Evolutionary conservation across 1,140 invertebrate species (phyloP).

Genomic region (Drosophila biarmipes): DNA sequence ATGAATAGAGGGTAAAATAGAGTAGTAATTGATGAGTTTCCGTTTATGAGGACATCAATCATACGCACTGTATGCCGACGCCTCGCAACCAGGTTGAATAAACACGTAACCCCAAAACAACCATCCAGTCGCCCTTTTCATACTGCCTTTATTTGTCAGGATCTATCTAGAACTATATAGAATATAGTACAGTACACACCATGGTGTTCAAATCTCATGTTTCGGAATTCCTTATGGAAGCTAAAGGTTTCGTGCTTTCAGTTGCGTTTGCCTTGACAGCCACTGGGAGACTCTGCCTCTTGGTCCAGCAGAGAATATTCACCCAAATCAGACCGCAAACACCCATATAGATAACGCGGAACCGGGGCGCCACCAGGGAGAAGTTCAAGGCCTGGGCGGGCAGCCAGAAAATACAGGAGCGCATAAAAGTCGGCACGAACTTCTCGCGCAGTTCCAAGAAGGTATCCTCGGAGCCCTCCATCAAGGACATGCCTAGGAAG

Average conservation of each 20-base stretch:
- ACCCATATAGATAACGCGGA: constrained; percentile 90
- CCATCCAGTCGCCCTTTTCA: background rate
- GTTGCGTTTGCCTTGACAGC: constrained; percentile 9
- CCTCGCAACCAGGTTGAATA: constrained; percentile 65
- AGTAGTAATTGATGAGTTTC: constrained; percentile 80
- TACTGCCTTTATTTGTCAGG: constrained; percentile 61
- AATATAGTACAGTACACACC: constrained; percentile 2
- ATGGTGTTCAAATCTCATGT: constrained; percentile 32
- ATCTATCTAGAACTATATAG: constrained; percentile 44
- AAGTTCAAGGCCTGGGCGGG: constrained; percentile 92
- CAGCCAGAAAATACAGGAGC: constrained; percentile 91
- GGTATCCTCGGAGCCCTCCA: constrained; percentile 89
- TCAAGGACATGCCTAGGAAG: constrained; percentile 88
- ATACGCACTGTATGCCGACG: constrained; percentile 68
- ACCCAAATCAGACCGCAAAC: constrained; percentile 90
- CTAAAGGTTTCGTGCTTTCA: background rate
- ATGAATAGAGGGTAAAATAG: constrained; percentile 63
- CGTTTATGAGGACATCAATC: constrained; percentile 79
- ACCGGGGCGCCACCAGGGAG: constrained; percentile 87
- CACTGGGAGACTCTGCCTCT: constrained; percentile 85
- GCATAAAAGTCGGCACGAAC: constrained; percentile 89
- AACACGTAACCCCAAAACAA: constrained; percentile 47
- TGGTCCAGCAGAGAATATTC: constrained; percentile 91
- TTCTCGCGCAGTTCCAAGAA: constrained; percentile 90
- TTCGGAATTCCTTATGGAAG: constrained; percentile 16